Evolutionary conservation across 2,888 invertebrate genomes (phyloP).

Genomic region (Ophion obscuratus): DNA sequence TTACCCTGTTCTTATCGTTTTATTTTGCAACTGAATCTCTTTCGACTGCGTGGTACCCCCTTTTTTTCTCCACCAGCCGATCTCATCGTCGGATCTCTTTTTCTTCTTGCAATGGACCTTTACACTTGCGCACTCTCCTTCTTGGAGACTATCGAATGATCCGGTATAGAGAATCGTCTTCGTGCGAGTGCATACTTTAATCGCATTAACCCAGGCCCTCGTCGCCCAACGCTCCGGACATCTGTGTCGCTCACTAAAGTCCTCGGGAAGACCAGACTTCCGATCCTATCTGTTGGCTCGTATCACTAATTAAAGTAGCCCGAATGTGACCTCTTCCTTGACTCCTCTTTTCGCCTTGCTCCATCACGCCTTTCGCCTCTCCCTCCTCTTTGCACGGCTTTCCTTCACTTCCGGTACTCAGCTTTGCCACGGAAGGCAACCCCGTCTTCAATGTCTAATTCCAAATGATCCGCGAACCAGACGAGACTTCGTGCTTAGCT

Average conservation of each 20-base stretch:
- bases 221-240: slow-evolving; percentile 41
- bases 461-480: slow-evolving; percentile 24
- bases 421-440: slow-evolving; percentile 23
- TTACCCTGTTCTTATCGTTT: slow-evolving; percentile 27
- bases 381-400: slow-evolving; percentile 1
- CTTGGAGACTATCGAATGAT: slow-evolving; percentile 68
- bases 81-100: slow-evolving; percentile 48
- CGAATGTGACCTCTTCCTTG: slow-evolving; percentile 48
- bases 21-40: slow-evolving; percentile 45
- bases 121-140: slow-evolving; percentile 50
- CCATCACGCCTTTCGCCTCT: slow-evolving; percentile 30
- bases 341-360: slow-evolving; percentile 25
- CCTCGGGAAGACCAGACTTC: slow-evolving; percentile 56
- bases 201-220: slow-evolving; percentile 69
- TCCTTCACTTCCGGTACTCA: slow-evolving; percentile 1
- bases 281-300: slow-evolving; percentile 70
- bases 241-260: slow-evolving; percentile 58
- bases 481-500: background rate
- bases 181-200: slow-evolving; percentile 75
- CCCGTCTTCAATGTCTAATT: slow-evolving; percentile 40
- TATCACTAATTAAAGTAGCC: slow-evolving; percentile 74
- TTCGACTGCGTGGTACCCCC: slow-evolving; percentile 6
- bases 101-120: slow-evolving; percentile 43
- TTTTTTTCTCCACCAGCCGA: slow-evolving; percentile 5
- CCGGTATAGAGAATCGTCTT: slow-evolving; percentile 66